Evolutionary conservation across 2,113 vertebrate genomes (phyloP).

Genomic region (Neolamprologus caudopunctatus): DNA sequence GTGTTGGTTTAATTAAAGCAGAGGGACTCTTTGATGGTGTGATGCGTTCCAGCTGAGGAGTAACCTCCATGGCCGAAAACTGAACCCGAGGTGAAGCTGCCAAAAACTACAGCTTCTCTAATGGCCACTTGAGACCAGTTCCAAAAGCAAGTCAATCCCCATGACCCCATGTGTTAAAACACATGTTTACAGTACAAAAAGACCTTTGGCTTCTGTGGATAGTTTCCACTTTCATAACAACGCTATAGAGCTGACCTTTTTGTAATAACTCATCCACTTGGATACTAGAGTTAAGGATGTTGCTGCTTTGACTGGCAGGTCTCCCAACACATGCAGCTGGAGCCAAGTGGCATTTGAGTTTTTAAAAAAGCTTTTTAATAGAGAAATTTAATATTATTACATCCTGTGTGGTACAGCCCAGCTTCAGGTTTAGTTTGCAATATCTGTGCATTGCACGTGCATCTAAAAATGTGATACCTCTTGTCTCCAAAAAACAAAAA

Average conservation of each 20-base stretch:
- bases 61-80: background rate
- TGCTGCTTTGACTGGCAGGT: background rate
- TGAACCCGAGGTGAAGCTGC: background rate
- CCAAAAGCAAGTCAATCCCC: background rate
- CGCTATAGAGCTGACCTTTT: background rate
- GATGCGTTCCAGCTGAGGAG: background rate
- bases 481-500: background rate
- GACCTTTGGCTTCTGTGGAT: background rate
- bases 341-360: background rate
- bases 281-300: background rate
- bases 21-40: background rate
- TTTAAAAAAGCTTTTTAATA: background rate
- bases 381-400: background rate
- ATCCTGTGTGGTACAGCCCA: background rate
- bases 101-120: background rate
- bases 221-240: background rate
- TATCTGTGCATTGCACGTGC: background rate
- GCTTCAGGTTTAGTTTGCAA: background rate
- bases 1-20: background rate
- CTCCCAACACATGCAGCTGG: background rate
- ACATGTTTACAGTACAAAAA: background rate
- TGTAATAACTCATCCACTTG: background rate
- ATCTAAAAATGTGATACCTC: background rate
- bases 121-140: background rate
- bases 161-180: background rate